These are phyloP conservation scores for Ophthalmolycus amberensis DNA, from an alignment of 2,113 vertebrate species.

Conservation along the genomic window DNA sequence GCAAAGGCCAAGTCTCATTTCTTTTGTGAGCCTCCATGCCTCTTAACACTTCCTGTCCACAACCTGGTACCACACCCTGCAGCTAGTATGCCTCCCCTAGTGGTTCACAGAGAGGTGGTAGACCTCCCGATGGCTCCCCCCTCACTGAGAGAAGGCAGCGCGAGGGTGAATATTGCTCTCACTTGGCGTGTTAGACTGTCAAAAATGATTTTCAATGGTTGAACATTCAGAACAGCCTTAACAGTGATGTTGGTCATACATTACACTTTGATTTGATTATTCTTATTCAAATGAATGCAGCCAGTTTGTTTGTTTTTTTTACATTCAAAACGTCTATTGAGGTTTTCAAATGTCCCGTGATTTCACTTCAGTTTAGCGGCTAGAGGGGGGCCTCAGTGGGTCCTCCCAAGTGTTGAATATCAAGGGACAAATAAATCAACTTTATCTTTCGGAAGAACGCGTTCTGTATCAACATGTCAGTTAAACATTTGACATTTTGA, in stretches of 20 bases:
- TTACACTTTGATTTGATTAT: too few species aligned
- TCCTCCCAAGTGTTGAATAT: neutral
- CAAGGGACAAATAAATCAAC: neutral
- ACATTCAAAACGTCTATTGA: too few species aligned
- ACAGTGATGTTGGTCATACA: too few species aligned
- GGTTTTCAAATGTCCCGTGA: neutral
- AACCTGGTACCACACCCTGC: neutral
- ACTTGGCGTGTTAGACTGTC: too few species aligned
- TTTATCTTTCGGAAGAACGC: neutral
- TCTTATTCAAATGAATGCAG: too few species aligned
- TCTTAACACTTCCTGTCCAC: constrained; percentile 4
- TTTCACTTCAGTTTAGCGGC: neutral
- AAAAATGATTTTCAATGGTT: too few species aligned
- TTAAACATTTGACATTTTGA: neutral
- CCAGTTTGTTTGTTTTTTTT: too few species aligned
- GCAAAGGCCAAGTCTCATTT: constrained; percentile 33
- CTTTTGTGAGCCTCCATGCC: constrained; percentile 1
- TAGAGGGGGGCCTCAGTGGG: too few species aligned
- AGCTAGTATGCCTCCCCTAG: neutral
- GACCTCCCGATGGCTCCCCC: neutral
- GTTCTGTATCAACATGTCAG: neutral
- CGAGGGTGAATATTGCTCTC: neutral
- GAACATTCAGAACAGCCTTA: too few species aligned
- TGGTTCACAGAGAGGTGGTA: neutral
- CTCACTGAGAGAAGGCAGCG: neutral